These are phyloP conservation scores for Protobothrops mucrosquamatus DNA, from an alignment of 2,113 vertebrate genomes.

Conservation along the genomic window DNA sequence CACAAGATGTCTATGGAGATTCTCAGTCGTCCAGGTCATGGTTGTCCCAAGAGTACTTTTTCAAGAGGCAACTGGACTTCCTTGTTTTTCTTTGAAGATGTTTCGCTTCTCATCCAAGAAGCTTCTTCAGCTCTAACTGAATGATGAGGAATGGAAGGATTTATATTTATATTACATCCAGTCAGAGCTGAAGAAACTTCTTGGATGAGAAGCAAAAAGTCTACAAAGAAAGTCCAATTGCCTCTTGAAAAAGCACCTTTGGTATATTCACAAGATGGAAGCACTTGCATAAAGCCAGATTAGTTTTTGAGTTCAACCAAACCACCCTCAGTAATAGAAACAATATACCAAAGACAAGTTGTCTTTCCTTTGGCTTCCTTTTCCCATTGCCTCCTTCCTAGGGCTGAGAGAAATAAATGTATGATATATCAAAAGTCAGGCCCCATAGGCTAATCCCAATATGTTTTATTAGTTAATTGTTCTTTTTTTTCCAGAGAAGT, in stretches of 20 bases:
- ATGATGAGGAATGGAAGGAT: background rate
- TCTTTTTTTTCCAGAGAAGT: background rate
- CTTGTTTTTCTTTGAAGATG: no score
- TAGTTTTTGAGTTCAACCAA: slow-evolving; percentile 30
- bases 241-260: background rate
- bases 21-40: background rate
- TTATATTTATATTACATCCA: background rate
- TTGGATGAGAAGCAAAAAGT: background rate
- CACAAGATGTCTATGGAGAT: background rate
- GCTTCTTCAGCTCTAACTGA: no score
- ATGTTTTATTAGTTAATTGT: background rate
- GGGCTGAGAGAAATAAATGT: background rate
- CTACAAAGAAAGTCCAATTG: background rate
- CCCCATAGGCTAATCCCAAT: background rate
- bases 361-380: slow-evolving; percentile 33
- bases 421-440: background rate
- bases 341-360: slow-evolving; percentile 26
- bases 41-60: no score
- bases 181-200: background rate
- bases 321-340: slow-evolving; percentile 14
- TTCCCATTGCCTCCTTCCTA: background rate
- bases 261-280: background rate
- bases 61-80: no score
- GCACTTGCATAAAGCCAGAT: background rate
- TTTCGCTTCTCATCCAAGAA: no score